Conservation (phyloP, 2,113 vertebrate species). For the Brachyistius frenatus region DNA sequence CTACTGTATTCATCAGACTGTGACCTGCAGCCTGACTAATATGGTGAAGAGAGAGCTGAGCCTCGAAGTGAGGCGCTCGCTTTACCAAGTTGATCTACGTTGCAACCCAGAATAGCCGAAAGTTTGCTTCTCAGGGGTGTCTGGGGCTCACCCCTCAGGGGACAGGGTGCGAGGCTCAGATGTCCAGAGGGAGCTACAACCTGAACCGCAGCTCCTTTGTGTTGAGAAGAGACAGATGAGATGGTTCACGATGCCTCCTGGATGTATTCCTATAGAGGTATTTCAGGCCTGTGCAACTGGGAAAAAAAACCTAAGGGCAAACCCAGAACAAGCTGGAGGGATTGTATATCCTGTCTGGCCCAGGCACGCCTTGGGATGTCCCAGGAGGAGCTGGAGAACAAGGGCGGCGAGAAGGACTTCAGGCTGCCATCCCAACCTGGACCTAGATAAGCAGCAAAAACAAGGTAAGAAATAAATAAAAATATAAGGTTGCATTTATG, state of each 20-base stretch:
- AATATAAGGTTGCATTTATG: too few relatives aligned
- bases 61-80: not conserved
- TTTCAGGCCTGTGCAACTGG: constrained; percentile 52
- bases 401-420: not conserved
- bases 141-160: constrained; percentile 16
- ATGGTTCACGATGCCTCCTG: constrained; percentile 28
- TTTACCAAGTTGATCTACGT: not conserved
- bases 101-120: constrained; percentile 4
- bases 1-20: not conserved
- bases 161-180: constrained; percentile 21
- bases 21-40: not conserved
- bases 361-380: constrained; percentile 12
- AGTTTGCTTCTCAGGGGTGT: constrained; percentile 1
- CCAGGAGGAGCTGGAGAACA: constrained; percentile 16
- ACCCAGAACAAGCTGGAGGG: constrained; percentile 38
- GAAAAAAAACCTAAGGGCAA: constrained; percentile 36
- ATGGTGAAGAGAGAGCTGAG: not conserved
- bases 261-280: constrained; percentile 29
- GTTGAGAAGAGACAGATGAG: constrained; percentile 49
- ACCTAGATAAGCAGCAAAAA: not conserved
- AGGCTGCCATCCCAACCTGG: constrained; percentile 4
- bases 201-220: constrained; percentile 33
- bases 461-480: too few relatives aligned
- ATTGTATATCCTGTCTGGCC: constrained; percentile 36
- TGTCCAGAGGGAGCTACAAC: constrained; percentile 1